phyloP scores from a whole-genome alignment of 2,113 vertebrate species.

The Entomyzon cyanotis region DNA sequence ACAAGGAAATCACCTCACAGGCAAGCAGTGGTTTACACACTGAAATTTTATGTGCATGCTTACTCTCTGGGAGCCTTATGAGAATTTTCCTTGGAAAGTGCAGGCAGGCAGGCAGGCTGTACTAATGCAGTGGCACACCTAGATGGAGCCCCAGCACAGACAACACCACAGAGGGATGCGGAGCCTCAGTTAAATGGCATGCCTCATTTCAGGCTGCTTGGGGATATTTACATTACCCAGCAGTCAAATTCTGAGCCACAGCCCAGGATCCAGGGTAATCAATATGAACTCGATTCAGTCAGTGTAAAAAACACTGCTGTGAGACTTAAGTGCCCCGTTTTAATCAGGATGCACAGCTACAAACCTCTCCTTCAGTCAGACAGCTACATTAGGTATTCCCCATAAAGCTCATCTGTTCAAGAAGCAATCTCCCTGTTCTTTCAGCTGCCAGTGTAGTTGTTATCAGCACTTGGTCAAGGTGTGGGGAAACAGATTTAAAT shows the following conservation, averaged over 20 bases:
- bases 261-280: not conserved
- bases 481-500: not conserved
- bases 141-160: slow-evolving; percentile 15
- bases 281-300: not conserved
- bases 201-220: not conserved
- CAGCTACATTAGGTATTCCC: not conserved
- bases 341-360: not conserved
- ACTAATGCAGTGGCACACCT: not conserved
- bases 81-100: not conserved
- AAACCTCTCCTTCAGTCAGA: not conserved
- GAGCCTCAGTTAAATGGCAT: not conserved
- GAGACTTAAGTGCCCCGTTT: not conserved
- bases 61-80: not conserved
- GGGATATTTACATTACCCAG: not conserved
- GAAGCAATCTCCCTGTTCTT: not conserved
- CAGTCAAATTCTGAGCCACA: not conserved
- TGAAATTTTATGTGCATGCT: not conserved
- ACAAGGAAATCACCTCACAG: not conserved
- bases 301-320: not conserved
- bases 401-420: not conserved
- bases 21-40: not conserved
- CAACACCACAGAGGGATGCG: too few relatives aligned
- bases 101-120: not conserved
- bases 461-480: not conserved
- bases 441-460: not conserved